phyloP scores from a whole-genome alignment of 2,797 vertebrate genomes.

The Pagetopsis macropterus region DNA sequence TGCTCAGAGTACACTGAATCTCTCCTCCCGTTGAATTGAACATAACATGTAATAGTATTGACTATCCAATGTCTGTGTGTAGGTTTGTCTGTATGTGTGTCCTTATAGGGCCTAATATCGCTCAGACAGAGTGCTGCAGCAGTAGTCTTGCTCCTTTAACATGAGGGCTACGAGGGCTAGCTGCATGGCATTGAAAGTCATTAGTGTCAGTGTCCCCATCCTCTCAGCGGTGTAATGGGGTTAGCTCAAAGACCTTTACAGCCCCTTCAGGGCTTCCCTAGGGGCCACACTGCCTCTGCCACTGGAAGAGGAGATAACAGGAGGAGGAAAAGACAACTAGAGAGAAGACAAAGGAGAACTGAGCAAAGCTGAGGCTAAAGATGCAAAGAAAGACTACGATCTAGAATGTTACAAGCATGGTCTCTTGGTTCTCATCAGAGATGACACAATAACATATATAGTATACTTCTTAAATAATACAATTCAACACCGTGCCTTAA shows the following conservation, averaged over 20 bases:
- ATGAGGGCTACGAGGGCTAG: slow-evolving; percentile 14
- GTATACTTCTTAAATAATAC: background rate
- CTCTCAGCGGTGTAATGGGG: slow-evolving; percentile 58
- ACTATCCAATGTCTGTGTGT: background rate
- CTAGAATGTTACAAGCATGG: background rate
- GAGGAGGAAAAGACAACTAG: slow-evolving; percentile 13
- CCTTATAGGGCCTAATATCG: slow-evolving; percentile 20
- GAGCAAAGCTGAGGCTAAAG: slow-evolving; percentile 6
- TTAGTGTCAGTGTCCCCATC: slow-evolving; percentile 72
- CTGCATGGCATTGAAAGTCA: slow-evolving; percentile 54
- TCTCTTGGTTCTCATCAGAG: background rate
- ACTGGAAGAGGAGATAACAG: slow-evolving; percentile 21
- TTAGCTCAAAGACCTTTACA: slow-evolving; percentile 56
- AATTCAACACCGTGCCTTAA: background rate
- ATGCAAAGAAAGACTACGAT: slow-evolving; percentile 24
- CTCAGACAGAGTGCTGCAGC: slow-evolving; percentile 12
- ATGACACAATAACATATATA: background rate
- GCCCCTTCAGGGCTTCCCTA: slow-evolving; percentile 53
- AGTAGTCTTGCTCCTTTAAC: slow-evolving; percentile 25
- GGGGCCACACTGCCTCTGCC: slow-evolving; percentile 23
- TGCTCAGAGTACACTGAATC: background rate
- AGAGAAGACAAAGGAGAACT: slow-evolving; percentile 20
- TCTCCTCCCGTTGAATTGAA: background rate
- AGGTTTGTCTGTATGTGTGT: background rate
- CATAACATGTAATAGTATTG: background rate